Conservation (phyloP, 2,113 vertebrate species). For the Catharus minimus region DNA sequence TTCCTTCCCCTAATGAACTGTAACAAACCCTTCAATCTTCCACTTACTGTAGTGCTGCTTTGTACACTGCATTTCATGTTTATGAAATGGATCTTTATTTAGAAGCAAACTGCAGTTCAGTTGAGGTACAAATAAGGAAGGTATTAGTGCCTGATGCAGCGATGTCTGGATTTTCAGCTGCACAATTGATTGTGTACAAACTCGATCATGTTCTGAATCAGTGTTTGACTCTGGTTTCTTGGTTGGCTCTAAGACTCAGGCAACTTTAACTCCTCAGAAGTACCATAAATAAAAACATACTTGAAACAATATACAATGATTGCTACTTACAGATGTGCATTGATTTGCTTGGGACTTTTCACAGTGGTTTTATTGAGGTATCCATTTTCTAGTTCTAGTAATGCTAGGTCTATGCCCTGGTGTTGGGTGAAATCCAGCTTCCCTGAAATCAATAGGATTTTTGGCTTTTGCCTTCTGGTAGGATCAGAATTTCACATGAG, state of each 20-base stretch:
- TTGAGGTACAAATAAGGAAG: neutral
- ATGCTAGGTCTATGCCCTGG: slow-evolving; percentile 20
- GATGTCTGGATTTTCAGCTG: neutral
- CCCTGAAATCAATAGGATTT: slow-evolving; percentile 8
- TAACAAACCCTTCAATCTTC: neutral
- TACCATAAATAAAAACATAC: neutral
- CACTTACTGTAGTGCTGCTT: neutral
- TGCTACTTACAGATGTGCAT: slow-evolving; percentile 17
- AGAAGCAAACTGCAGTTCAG: neutral
- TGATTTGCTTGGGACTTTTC: slow-evolving; percentile 32
- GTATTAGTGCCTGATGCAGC: neutral
- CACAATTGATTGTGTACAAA: neutral
- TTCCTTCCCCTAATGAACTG: neutral
- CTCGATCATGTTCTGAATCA: neutral
- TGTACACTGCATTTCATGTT: neutral
- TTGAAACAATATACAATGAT: neutral
- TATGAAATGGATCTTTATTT: neutral
- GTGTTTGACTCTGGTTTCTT: neutral
- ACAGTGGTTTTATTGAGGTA: slow-evolving; percentile 61
- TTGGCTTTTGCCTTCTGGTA: slow-evolving; percentile 5
- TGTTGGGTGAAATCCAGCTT: slow-evolving; percentile 35
- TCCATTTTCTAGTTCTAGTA: slow-evolving; percentile 61
- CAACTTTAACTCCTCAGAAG: neutral
- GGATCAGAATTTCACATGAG: slow-evolving; percentile 9
- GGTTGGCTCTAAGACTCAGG: neutral